Percentiles rank a stretch among this genome's conserved stretches.
These are phyloP conservation scores for Batillaria attramentaria DNA, from an alignment of 1,140 invertebrate genomes.

Conservation along the genomic window DNA sequence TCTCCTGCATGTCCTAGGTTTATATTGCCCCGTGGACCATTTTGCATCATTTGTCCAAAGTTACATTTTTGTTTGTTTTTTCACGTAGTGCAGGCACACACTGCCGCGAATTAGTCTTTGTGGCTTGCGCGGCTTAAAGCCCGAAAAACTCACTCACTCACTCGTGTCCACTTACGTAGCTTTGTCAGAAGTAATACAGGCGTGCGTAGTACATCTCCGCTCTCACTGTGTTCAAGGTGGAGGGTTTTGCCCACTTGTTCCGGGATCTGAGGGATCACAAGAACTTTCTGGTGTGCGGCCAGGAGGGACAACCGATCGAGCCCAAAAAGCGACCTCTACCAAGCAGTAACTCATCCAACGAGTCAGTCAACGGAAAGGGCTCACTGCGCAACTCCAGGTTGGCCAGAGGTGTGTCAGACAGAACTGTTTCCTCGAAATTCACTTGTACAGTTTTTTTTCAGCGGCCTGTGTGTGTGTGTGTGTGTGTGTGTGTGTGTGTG, in stretches of 20 bases:
- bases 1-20: too few species aligned
- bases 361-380: slow-evolving; percentile 41
- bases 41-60: too few species aligned
- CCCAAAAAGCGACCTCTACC: slow-evolving; percentile 42
- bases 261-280: slow-evolving; percentile 93
- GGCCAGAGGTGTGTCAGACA: slow-evolving; percentile 32
- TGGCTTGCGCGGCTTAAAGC: too few species aligned
- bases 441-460: not conserved
- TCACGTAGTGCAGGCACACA: too few species aligned
- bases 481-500: slow-evolving; percentile 24
- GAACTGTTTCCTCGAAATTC: not conserved
- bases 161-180: too few species aligned
- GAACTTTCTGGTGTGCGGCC: slow-evolving; percentile 78
- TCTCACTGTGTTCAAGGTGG: slow-evolving; percentile 76
- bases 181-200: too few species aligned
- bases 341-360: slow-evolving; percentile 52
- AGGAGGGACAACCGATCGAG: slow-evolving; percentile 57
- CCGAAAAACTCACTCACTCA: too few species aligned
- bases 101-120: too few species aligned
- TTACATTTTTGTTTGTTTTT: too few species aligned
- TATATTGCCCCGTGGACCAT: too few species aligned
- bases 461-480: slow-evolving; percentile 7
- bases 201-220: too few species aligned
- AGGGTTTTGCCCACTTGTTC: slow-evolving; percentile 91
- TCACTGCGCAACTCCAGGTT: slow-evolving; percentile 38